Evolutionary conservation across 1,140 invertebrate species (phyloP).

Genomic region (Grapholita molesta): DNA sequence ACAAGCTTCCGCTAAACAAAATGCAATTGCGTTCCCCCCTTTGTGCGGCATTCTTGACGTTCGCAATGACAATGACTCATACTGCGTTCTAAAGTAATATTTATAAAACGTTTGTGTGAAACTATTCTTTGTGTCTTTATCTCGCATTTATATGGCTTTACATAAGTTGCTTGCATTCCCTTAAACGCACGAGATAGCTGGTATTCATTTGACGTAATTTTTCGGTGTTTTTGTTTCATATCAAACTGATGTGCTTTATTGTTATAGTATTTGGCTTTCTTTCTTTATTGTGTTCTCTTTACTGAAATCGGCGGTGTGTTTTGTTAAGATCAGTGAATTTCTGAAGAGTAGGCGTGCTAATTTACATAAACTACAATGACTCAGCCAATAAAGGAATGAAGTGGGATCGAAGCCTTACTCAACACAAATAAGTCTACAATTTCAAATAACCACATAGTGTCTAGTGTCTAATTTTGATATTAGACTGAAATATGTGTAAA

Average conservation of each 20-base stretch:
- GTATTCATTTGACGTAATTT: background rate
- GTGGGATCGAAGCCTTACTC: background rate
- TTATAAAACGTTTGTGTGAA: background rate
- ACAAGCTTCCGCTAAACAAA: slow-evolving; percentile 51
- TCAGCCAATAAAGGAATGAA: background rate
- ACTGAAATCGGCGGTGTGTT: too few species aligned
- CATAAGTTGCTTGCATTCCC: background rate
- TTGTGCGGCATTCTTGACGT: slow-evolving; percentile 10
- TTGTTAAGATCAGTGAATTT: background rate
- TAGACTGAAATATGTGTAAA: background rate
- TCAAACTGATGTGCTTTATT: background rate
- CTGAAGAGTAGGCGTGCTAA: background rate
- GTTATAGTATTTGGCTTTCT: background rate
- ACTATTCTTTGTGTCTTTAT: background rate
- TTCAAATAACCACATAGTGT: background rate
- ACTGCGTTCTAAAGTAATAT: background rate
- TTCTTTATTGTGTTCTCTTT: background rate
- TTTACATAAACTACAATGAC: background rate
- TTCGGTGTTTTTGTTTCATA: background rate
- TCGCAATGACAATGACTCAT: slow-evolving; percentile 4
- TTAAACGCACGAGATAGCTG: background rate
- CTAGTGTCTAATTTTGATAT: background rate
- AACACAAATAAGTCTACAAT: background rate
- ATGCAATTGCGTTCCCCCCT: slow-evolving; percentile 29
- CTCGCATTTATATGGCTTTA: background rate